phyloP scores from a whole-genome alignment of 2,888 invertebrate species.

The Acanthopleura granulata region DNA sequence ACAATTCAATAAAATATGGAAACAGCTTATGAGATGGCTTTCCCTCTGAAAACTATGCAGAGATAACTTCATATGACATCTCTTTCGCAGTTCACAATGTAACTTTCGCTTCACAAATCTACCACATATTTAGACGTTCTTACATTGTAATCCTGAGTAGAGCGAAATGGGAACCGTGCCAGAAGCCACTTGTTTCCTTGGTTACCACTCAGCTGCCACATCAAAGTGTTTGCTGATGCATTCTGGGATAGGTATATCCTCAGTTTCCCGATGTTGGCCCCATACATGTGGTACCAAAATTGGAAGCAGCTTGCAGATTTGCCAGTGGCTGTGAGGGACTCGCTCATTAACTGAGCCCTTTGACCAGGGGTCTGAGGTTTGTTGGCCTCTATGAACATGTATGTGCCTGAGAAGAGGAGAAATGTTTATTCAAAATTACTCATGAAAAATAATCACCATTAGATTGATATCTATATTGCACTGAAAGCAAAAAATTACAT shows the following conservation, averaged over 20 bases:
- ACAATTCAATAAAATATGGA: too few species aligned
- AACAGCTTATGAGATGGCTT: too few species aligned
- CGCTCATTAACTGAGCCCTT: slow-evolving; percentile 71
- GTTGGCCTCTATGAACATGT: slow-evolving; percentile 57
- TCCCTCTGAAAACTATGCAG: too few species aligned
- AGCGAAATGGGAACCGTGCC: slow-evolving; percentile 36
- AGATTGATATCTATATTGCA: neutral
- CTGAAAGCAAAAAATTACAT: too few species aligned
- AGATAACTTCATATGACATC: too few species aligned
- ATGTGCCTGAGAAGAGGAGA: slow-evolving; percentile 45
- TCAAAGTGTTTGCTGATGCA: slow-evolving; percentile 32
- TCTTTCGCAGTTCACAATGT: too few species aligned
- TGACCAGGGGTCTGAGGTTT: slow-evolving; percentile 74
- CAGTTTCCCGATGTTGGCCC: slow-evolving; percentile 49
- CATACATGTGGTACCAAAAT: slow-evolving; percentile 66
- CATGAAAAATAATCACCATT: neutral
- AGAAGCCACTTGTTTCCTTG: slow-evolving; percentile 44
- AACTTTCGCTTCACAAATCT: too few species aligned
- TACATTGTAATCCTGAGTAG: slow-evolving; percentile 1
- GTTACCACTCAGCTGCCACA: slow-evolving; percentile 47
- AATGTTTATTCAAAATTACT: too few species aligned
- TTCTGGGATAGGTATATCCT: slow-evolving; percentile 46
- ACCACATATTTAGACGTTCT: too few species aligned
- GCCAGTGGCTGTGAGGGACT: slow-evolving; percentile 41
- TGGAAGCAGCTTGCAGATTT: slow-evolving; percentile 50